Evolutionary conservation across 2,888 invertebrate species (phyloP), one percentile per base, ranked within the genome.

Genomic region (Aelia acuminata): DNA sequence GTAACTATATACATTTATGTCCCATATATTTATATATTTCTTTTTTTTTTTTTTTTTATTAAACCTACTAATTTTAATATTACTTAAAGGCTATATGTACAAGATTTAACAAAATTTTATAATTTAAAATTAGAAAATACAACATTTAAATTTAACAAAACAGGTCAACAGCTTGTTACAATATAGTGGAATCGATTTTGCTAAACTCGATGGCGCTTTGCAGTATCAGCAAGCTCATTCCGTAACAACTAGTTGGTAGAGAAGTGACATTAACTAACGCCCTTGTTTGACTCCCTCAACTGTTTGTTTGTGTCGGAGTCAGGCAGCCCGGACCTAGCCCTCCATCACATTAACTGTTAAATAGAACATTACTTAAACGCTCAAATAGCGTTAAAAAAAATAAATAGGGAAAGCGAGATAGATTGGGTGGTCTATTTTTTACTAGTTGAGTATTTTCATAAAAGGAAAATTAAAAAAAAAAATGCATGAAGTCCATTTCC

Each of bases 211-310:
- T 70, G 0, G 35, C 5, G 1, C 35, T 70, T 35, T 35, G 63
- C 63, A 35, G 63, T 35, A 35, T 70, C 63, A 70, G 63, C 35
- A 35, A 20, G 31, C 31, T 70, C 63, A 70, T 70, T 70, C 63
- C 31, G 63, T 70, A 35, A 70, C 63, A 7, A 70, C 31, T 70
- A 70, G 63, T 70, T 70, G 63, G 35, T 11, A 70, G 31, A 70
- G 35, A 35, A 70, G 18, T 70, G 63, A 35, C 63, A 70, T 70
- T 70, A 70, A 70, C 63, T 70, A 70, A 70, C 63, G 18, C 31
- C 63, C 63, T 70, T 70, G 63, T 70, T 70, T 70, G 63, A 70
- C 63, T 70, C 63, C 63, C 63, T 18, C 63, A 70, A 70, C 35
- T 70, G 63, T 70, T 70, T 70, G 35, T 70, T 70, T 70, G 63